Percentiles rank a stretch among this genome's conserved stretches.
These are phyloP conservation scores for Phasianus colchicus DNA, from an alignment of 2,113 vertebrate species.

Conservation along the genomic window DNA sequence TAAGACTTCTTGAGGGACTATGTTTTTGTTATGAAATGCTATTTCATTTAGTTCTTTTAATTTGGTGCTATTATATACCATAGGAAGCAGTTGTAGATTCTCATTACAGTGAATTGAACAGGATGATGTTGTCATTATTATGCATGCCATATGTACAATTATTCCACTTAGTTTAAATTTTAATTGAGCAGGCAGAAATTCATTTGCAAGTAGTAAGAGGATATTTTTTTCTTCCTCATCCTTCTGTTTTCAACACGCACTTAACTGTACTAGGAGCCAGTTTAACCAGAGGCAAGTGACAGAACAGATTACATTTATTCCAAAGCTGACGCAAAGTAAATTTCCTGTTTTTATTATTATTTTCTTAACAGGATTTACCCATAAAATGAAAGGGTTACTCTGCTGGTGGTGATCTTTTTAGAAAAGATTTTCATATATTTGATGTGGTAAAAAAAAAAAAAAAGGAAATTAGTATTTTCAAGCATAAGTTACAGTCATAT, in stretches of 20 bases:
- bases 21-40: background rate
- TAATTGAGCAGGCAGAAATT: slow-evolving; percentile 42
- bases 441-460: background rate
- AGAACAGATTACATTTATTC: background rate
- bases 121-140: background rate
- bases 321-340: background rate
- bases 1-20: background rate
- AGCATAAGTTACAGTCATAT: background rate
- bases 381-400: background rate
- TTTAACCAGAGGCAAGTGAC: background rate
- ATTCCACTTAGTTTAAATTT: slow-evolving; percentile 61
- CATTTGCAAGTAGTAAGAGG: slow-evolving; percentile 15
- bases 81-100: background rate
- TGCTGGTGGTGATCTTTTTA: background rate
- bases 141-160: slow-evolving; percentile 14
- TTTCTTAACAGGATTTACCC: background rate
- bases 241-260: rapidly evolving
- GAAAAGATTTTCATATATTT: background rate
- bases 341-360: background rate
- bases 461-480: background rate
- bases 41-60: background rate
- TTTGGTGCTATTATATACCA: background rate
- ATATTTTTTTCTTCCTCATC: background rate
- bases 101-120: background rate
- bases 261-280: background rate